Evolutionary conservation across 1,140 invertebrate species (phyloP), one percentile per base, ranked within the genome.

Genomic region (Apis cerana): DNA sequence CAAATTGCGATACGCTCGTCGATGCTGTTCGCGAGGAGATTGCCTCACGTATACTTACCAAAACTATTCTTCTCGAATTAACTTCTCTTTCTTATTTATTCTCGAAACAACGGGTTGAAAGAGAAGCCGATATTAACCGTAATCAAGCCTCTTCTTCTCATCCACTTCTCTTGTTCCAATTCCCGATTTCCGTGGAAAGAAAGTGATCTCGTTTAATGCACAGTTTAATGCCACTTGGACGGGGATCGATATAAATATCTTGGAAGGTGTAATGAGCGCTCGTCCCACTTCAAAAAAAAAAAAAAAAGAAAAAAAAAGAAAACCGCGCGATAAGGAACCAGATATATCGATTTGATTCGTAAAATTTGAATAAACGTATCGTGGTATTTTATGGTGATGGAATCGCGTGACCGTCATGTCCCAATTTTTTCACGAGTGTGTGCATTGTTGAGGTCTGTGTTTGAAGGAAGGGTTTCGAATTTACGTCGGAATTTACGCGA

Each of bases 291-390:
- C 27, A 27, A 27, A 27, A 27, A 27, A 61, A 50, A 21, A 58
- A 8, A 19, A 19, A 21, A 17, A n/a, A n/a, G n/a, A 19, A 48
- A 52, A n/a, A 58, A 33, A 17, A 19, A 64, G 1, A 23, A 52
- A 67, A 50, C 17, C n/a, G n/a, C 50, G 48, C 68, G 76, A 78
- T 88, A 72, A 87, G 58, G 58, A 64, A 70, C 54, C 69, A 77
- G 54, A 69, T 56, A 58, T 50, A 77, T 67, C 33, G 72, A 80
- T 68, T 59, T 19, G 74, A 56, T 59, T 72, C 43, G 61, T 56
- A 62, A 82, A 88, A 88, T 88, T 88, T 87, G 85, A 84, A 88
- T 88, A 87, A 88, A 84, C 64, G 68, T 85, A 67, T 58, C 23
- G 48, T 50, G 61, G 75, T 67, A 68, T 21, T 75, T 79, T 71